A percentile compares a stretch with the other conserved stretches of the same genome.
phyloP scores from a whole-genome alignment of 2,113 vertebrate genomes.

The Loxodonta africana region DNA sequence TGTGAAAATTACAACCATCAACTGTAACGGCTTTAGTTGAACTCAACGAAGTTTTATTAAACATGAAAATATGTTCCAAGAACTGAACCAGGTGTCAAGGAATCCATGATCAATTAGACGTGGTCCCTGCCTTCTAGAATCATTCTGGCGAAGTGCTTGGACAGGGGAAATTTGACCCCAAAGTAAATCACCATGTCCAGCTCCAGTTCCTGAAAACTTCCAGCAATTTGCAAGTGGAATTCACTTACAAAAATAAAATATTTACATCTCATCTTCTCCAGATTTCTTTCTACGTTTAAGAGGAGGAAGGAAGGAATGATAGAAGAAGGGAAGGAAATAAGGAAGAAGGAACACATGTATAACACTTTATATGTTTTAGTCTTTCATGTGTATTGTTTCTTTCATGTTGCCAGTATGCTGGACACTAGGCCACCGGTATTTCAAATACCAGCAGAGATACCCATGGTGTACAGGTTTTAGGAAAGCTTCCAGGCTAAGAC shows the following conservation, averaged over 20 bases:
- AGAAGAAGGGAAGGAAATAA: not conserved
- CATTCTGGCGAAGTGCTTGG: not conserved
- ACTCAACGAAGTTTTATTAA: constrained; percentile 33
- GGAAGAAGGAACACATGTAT: not conserved
- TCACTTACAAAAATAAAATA: not conserved
- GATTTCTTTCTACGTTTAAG: not conserved
- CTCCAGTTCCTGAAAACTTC: not conserved
- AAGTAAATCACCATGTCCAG: not conserved
- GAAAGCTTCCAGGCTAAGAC: not conserved
- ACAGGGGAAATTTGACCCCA: not conserved
- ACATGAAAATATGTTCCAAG: not conserved
- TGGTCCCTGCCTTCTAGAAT: not conserved
- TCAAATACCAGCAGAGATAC: not conserved
- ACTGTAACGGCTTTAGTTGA: constrained; percentile 12
- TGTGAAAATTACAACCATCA: constrained; percentile 13
- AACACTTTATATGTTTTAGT: not conserved
- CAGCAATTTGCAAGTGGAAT: not conserved
- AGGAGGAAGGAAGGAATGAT: not conserved
- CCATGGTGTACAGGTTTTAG: not conserved
- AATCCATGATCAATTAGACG: constrained; percentile 14
- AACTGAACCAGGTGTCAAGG: not conserved
- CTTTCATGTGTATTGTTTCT: not conserved
- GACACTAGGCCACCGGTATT: not conserved
- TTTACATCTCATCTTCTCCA: not conserved
- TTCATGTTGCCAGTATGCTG: not conserved